Percentiles rank a stretch among this genome's conserved stretches.
These are phyloP conservation scores for Itoplectis maculator DNA, from an alignment of 2,888 invertebrate species.

Conservation along the genomic window DNA sequence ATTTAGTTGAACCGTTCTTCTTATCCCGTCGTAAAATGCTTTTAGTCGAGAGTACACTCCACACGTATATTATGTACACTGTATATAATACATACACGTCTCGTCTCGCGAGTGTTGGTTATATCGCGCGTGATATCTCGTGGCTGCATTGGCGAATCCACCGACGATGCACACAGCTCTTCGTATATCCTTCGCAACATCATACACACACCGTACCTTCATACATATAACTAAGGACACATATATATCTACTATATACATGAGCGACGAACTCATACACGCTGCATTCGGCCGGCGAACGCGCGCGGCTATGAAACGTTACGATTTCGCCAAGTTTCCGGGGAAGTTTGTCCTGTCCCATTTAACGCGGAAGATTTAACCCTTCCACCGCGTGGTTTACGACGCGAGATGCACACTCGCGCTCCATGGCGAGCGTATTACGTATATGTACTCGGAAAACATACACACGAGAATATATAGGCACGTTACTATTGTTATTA, in stretches of 20 bases:
- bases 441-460: conserved; percentile 18
- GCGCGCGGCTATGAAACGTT: conserved; percentile 72
- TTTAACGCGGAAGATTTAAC: conserved; percentile 80
- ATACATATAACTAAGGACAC: conserved; percentile 35
- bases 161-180: conserved; percentile 28
- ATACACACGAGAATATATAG: background rate
- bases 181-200: conserved; percentile 22
- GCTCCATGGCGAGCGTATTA: conserved; percentile 22
- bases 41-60: conserved; percentile 54
- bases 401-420: conserved; percentile 66
- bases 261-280: conserved; percentile 3
- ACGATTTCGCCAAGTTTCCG: conserved; percentile 79
- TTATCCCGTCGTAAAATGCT: conserved; percentile 67
- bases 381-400: conserved; percentile 78
- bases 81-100: too few species aligned
- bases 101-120: conserved; percentile 42
- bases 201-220: conserved; percentile 16
- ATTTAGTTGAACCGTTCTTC: conserved; percentile 66
- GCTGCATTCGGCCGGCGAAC: conserved; percentile 64
- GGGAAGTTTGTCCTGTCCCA: conserved; percentile 77
- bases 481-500: too few species aligned
- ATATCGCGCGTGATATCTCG: conserved; percentile 59
- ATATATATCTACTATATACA: conserved; percentile 29
- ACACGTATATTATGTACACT: conserved; percentile 9
- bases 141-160: conserved; percentile 57